Evolutionary conservation across 2,888 invertebrate genomes (phyloP), one percentile per base, ranked within the genome.

Genomic region (Pedicia rivosa): DNA sequence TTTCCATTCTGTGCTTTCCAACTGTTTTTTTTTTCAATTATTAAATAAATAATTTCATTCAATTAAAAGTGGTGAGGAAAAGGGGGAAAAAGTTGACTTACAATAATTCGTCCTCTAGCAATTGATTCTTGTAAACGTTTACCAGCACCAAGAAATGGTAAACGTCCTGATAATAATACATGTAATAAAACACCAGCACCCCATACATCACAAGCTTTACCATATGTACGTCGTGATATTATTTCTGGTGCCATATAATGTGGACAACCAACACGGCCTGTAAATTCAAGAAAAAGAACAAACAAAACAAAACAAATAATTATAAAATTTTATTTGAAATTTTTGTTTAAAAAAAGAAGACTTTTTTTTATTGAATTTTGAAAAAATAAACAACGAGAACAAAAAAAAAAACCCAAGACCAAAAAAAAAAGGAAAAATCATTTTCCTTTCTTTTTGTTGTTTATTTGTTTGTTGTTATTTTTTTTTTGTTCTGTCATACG

Each of bases 241-340:
- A 98, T 86, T 65, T 98, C 98, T 1, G 98, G 97, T 2, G 95
- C 87, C 91, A 97, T 95, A 62, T 92, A 98, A 62, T 91, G 90
- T 10, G 94, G 90, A 40, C 91, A 91, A 25, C 95, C 95, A 42
- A 95, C 82, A 44, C 91, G 80, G 58, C 86, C 91, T 88, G 63
- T 35, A 55, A 50, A 10, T 22, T 29, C 5, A 12, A 14, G 16
- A 4, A 15, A 38, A 15, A 38, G n/a, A 30, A 26, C 13, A 30
- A 15, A 30, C 17, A 31, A 29, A 30, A 30, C 8, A 26, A 19
- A 15, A 36, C 31, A 30, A 19, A 17, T 4, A 13, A 29, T 13
- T 13, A 20, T 19, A 20, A 12, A 20, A 19, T 22, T 30, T 30
- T 30, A 30, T 17, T 17, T 30, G 17, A 30, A 30, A 30, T 17